Conservation (phyloP, 2,113 vertebrate genomes). For the Salvelinus fontinalis region DNA sequence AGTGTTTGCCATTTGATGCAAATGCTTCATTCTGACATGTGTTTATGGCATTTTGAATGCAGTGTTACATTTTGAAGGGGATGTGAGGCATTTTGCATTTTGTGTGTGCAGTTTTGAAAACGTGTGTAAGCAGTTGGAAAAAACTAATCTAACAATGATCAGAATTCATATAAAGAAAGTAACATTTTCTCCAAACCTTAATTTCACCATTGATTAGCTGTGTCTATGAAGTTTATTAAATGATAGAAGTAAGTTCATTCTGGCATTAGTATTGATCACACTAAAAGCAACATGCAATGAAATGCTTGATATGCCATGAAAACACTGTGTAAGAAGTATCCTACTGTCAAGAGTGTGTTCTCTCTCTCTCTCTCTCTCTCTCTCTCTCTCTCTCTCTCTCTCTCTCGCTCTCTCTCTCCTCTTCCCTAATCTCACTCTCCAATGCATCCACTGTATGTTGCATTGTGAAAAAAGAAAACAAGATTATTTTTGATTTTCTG, state of each 20-base stretch:
- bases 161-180: constrained; percentile 36
- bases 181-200: constrained; percentile 45
- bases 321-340: background rate
- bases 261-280: constrained; percentile 59
- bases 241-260: constrained; percentile 52
- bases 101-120: too few relatives aligned
- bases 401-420: background rate
- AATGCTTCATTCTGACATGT: too few relatives aligned
- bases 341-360: constrained; percentile 44
- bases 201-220: constrained; percentile 51
- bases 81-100: too few relatives aligned
- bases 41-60: too few relatives aligned
- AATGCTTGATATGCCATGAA: too few relatives aligned
- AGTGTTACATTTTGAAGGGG: too few relatives aligned
- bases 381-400: background rate
- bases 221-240: constrained; percentile 53
- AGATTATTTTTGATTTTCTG: constrained; percentile 89
- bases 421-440: constrained; percentile 14
- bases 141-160: constrained; percentile 12
- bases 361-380: constrained; percentile 16
- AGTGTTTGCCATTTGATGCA: too few relatives aligned
- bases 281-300: constrained; percentile 54
- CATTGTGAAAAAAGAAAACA: constrained; percentile 80
- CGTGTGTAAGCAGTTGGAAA: too few relatives aligned
- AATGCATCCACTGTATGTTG: constrained; percentile 50